Conservation (phyloP, 2,888 invertebrate genomes). For the Caenorhabditis sp. region DNA sequence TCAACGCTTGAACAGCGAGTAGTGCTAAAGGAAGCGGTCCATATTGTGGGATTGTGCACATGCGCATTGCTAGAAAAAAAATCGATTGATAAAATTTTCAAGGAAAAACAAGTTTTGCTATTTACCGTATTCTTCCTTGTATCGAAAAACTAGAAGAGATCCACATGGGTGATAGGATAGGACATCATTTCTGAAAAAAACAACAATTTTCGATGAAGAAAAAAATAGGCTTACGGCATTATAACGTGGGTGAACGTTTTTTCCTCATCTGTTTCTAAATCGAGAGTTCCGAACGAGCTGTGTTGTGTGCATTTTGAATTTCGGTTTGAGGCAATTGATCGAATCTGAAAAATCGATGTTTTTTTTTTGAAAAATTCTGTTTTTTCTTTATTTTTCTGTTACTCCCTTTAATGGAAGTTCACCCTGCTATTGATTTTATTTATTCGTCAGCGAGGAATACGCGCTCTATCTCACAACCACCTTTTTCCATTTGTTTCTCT, state of each 20-base stretch:
- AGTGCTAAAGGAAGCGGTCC: constrained; percentile 15
- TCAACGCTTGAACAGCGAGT: constrained; percentile 4
- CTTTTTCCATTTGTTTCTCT: too few relatives aligned
- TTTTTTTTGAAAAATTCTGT: not conserved
- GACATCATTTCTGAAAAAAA: constrained; percentile 27
- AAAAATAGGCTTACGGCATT: constrained; percentile 2
- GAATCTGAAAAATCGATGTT: not conserved
- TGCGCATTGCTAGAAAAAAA: constrained; percentile 19
- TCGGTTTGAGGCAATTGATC: not conserved
- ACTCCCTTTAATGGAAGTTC: too few relatives aligned
- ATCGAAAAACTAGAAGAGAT: constrained; percentile 28
- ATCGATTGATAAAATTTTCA: too few relatives aligned
- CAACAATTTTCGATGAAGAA: not conserved
- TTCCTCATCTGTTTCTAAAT: constrained; percentile 14
- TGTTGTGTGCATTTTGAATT: not conserved
- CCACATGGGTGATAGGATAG: constrained; percentile 23
- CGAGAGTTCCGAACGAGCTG: constrained; percentile 13
- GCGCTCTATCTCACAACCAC: too few relatives aligned
- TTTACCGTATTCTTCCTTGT: constrained; percentile 31
- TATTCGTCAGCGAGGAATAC: too few relatives aligned
- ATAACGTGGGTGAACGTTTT: constrained; percentile 6
- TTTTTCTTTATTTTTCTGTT: too few relatives aligned
- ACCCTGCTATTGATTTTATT: too few relatives aligned
- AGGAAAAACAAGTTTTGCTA: not conserved
- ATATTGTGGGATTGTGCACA: constrained; percentile 22